Base-by-base conservation (phyloP, 1,140 invertebrate genomes). In the Bursaphelenchus mucronatus region DNA sequence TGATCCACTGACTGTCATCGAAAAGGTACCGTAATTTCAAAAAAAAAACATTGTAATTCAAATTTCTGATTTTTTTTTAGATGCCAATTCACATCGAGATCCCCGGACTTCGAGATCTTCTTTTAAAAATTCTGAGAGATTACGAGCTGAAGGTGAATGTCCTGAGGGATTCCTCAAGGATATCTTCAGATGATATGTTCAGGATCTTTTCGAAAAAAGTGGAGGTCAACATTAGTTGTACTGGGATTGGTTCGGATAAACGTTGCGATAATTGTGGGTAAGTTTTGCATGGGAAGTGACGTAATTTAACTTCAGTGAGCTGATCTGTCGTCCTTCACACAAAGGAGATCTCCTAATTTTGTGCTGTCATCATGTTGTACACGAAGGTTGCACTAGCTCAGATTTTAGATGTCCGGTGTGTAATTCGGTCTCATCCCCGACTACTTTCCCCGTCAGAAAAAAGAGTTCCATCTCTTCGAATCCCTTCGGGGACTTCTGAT, bases 71-170 rank as follows among this genome's bases (percentile, higher is more conserved):
- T 30, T 30, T 13, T 17, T 21, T 89, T 76, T 88, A 88, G 78
- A 97, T 97, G 71, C 86, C 89, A 71, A 85, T 87, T 3, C 87
- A 87, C 1, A 88, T 91, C 81, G 85, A 90, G 81, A 94, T 97
- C 73, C 90, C 90, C 53, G 90, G 91, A 13, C 82, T 98, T 0
- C 88, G 92, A 70, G 88, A 91, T 76, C 90, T 92, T 4, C 83
- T 98, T 4, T 89, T 92, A 0, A 94, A 94, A 84, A 92, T 98
- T 87, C 87, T 98, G 82, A 89, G 90, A 76, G 93, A 97, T 82
- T 96, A 94, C 80, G 92, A 91, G 82, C 83, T 96, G 44, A 92
- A 95, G 84, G 87, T 88, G 3, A 61, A 64, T 11, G 53, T 76
- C 40, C 52, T 72, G 11, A 53, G 58, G 19, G 70, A 72, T 41